Percentiles rank a stretch among this genome's conserved stretches.
Conservation (phyloP, 2,113 vertebrate genomes). For the Ageneiosus marmoratus region DNA sequence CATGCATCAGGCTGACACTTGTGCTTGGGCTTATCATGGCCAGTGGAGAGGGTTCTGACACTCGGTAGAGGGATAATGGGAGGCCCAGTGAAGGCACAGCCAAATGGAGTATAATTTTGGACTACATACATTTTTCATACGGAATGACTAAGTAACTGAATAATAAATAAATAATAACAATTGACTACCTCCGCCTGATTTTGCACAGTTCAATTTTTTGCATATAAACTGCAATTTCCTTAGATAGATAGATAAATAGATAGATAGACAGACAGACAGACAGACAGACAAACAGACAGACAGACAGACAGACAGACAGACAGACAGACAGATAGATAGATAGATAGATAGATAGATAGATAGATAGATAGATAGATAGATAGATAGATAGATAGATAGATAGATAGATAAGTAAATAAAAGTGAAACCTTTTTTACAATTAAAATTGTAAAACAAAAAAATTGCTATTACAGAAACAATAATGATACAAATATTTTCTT, state of each 20-base stretch:
- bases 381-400: not conserved
- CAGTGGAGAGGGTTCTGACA: constrained; percentile 21
- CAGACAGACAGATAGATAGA: not conserved
- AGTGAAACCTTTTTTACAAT: not conserved
- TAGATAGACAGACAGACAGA: no score
- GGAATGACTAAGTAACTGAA: not conserved
- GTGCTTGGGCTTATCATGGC: constrained; percentile 28
- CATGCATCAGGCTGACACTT: constrained; percentile 53
- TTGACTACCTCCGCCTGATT: not conserved
- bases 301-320: no score
- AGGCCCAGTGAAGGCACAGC: not conserved
- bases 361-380: not conserved
- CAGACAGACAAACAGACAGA: no score
- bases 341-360: no score
- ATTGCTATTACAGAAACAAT: no score
- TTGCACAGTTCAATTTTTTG: no score
- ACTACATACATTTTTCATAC: not conserved
- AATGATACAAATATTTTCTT: not conserved
- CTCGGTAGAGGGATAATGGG: not conserved
- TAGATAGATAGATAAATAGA: no score
- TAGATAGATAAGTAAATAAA: no score
- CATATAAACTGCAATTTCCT: no score
- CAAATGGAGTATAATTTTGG: not conserved
- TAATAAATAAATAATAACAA: not conserved
- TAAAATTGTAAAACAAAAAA: no score